Conservation (phyloP, 2,797 vertebrate genomes). For the Synaphobranchus kaupii region DNA sequence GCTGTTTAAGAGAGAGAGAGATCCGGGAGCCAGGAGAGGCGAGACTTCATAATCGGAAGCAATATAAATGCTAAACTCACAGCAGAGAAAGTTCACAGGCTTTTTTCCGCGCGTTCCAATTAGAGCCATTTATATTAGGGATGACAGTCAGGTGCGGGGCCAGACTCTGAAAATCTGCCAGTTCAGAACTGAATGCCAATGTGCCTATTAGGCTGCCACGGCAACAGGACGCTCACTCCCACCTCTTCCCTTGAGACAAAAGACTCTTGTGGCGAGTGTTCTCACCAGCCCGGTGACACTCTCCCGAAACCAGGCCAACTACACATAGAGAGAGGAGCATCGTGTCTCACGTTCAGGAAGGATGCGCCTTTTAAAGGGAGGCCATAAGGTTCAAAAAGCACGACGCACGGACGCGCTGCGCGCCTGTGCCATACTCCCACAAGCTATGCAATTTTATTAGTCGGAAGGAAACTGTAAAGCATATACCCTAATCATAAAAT, state of each 20-base stretch:
- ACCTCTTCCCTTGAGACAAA: neutral
- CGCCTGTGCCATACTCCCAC: neutral
- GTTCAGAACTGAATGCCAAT: constrained; percentile 49
- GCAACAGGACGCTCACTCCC: neutral
- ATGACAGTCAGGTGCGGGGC: constrained; percentile 46
- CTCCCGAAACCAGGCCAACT: neutral
- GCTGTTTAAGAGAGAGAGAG: constrained; percentile 49
- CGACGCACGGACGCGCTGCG: neutral
- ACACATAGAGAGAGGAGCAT: constrained; percentile 36
- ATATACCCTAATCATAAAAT: neutral
- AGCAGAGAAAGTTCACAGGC: constrained; percentile 7
- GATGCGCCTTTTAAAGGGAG: neutral
- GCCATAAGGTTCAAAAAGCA: neutral
- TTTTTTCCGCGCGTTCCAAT: neutral
- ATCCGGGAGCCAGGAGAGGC: neutral
- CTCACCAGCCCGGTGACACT: neutral
- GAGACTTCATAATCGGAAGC: constrained; percentile 27
- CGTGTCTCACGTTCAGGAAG: neutral
- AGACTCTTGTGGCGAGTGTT: neutral
- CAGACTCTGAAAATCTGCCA: constrained; percentile 25
- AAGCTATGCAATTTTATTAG: neutral
- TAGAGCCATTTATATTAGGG: constrained; percentile 44
- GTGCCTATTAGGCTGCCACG: constrained; percentile 29
- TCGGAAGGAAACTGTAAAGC: neutral
- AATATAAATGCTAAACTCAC: constrained; percentile 34